phyloP scores from a whole-genome alignment of 2,113 vertebrate species.

The Puntigrus tetrazona region DNA sequence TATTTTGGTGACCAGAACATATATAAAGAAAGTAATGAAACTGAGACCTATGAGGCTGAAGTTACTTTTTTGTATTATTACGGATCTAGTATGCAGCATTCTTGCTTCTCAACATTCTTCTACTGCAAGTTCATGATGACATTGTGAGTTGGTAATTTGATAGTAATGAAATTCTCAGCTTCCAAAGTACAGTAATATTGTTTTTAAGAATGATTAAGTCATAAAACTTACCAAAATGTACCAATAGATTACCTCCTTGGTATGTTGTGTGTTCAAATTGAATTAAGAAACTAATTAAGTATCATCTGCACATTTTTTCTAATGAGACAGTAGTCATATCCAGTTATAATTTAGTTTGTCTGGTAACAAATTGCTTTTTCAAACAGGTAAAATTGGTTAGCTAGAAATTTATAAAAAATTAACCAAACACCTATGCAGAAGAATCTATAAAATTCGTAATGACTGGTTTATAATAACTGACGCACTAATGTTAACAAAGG shows the following conservation, averaged over 20 bases:
- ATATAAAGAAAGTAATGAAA: too few species aligned
- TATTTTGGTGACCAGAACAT: too few species aligned
- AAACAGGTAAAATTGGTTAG: too few species aligned
- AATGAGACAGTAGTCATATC: background rate
- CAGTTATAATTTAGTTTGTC: background rate
- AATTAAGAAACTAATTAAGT: background rate
- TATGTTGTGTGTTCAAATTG: background rate
- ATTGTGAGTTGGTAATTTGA: background rate
- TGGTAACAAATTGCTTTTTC: background rate
- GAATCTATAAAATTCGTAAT: too few species aligned
- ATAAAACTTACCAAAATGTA: too few species aligned
- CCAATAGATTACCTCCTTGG: background rate
- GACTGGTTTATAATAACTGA: background rate
- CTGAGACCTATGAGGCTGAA: too few species aligned
- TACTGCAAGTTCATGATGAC: background rate
- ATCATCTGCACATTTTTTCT: background rate
- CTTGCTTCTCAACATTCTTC: too few species aligned
- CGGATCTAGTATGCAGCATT: background rate
- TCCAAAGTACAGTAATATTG: too few species aligned
- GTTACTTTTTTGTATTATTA: too few species aligned
- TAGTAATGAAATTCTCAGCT: too few species aligned
- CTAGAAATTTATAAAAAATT: too few species aligned
- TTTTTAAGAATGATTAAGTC: too few species aligned
- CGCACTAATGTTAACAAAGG: background rate
- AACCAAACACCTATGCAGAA: background rate